Base-by-base conservation (phyloP, 2,113 vertebrate species). In the Centrocercus urophasianus region DNA sequence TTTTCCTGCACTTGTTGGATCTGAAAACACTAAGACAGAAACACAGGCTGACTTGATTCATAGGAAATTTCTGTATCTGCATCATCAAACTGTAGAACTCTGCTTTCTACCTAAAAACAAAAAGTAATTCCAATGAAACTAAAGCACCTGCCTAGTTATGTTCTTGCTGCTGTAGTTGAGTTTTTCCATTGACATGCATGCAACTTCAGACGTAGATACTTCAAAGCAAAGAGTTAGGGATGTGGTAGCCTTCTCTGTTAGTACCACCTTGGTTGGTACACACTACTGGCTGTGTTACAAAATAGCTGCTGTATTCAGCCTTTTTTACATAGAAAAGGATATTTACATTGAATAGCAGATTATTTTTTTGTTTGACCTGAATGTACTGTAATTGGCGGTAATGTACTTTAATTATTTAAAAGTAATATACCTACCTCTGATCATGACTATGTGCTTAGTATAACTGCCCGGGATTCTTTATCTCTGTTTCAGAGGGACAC, bases 401-500 rank as follows among this genome's bases (percentile, higher is more conserved):
- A 94, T 83, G 82, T 87, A 83, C 73, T 81, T 94, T 89, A 69
- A 85, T 91, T 86, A 91, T 71, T 88, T 85, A 63, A 78, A 92
- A 95, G 73, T 96, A 90, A 89, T 28, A 34, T 95, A 88, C 78
- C 40, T 87, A 59, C 74, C 73, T 59, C 32, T 95, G 79, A 82
- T 52, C 89, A 76, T 96, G 88, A 89, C 90, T 27, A 27, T 95
- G 72, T 83, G 65, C 89, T 54, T 90, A 96, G 85, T 92, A 75
- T 98, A 98, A 98, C 97, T 93, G 85, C 93, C 43, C 30, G 17
- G 97, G 97, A 93, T 88, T 97, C 98, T 98, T 67, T 98, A 97
- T 99, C 98, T 99, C 98, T 99, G 97, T 99, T 99, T 97, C 99
- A 99, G 99, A 99, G 98, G 98, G 98, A 98, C 99, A 97, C 99